These are phyloP conservation scores for Mastomys natalensis DNA, from an alignment of 2,113 vertebrate species.

Conservation along the genomic window DNA sequence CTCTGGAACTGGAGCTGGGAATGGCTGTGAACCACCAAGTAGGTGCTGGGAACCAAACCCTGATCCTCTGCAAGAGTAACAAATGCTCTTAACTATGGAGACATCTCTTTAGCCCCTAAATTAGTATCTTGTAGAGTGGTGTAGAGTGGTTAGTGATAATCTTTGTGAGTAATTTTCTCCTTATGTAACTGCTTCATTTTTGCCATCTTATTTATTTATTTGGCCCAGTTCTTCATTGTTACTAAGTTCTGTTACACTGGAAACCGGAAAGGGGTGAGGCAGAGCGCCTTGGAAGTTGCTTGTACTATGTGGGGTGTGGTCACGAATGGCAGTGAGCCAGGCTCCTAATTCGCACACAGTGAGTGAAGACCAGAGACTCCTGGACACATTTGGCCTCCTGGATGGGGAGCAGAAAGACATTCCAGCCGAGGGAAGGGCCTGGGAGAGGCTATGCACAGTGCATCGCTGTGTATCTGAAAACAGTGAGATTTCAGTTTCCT, in stretches of 20 bases:
- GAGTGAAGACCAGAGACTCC: not conserved
- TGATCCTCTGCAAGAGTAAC: not conserved
- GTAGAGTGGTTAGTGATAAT: not conserved
- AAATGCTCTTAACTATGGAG: not conserved
- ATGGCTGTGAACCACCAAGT: not conserved
- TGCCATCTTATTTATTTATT: conserved; percentile 33
- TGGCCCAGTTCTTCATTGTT: not conserved
- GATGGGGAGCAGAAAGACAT: not conserved
- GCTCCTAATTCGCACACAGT: not conserved
- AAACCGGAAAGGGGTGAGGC: not conserved
- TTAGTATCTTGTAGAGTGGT: not conserved
- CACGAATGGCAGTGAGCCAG: not conserved
- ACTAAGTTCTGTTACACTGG: not conserved
- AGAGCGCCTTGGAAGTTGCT: not conserved
- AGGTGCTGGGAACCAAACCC: not conserved
- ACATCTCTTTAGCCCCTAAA: not conserved
- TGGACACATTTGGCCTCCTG: not conserved
- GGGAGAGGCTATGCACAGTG: not conserved
- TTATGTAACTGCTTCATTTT: not conserved
- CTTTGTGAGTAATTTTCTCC: not conserved
- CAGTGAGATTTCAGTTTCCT: not conserved
- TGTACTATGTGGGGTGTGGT: not conserved
- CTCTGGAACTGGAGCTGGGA: not conserved
- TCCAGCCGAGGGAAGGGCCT: not conserved
- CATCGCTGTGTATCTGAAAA: not conserved